Base-by-base conservation (phyloP, 2,888 invertebrate genomes). In the Chymomyza caudatula region DNA sequence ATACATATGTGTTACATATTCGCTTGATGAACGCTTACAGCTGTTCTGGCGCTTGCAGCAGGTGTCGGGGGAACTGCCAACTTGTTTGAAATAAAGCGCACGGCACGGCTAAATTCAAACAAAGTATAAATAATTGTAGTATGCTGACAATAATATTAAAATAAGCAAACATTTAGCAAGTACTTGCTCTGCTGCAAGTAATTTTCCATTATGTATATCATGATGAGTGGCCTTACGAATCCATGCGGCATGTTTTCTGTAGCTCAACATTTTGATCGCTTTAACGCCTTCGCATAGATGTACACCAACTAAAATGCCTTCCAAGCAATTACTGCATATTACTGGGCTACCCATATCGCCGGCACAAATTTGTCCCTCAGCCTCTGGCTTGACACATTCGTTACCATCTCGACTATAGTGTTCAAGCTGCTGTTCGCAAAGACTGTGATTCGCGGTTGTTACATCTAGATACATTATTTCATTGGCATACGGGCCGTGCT, bases 401-500 rank as follows among this genome's bases (percentile, higher is more conserved):
- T 58, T 68, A 1, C 42, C 49, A 0, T 66, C 58, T 0, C 15
- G 0, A 0, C 0, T 6, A 37, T 64, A 77, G 5, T 17, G 0
- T 0, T 22, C 4, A n/a, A 67, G 8, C 1, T 22, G 2, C 8
- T 23, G 0, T 0, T 17, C 4, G 37, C 84, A 84, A 3, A 13
- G 8, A 0, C 15, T 19, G 1, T 57, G 20, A 0, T 20, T 0
- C 0, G 60, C 57, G 0, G 81, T 0, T 0, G 2, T 1, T 0
- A 83, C 68, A 4, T 75, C 77, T 20, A 84, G 42, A 1, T 23
- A 78, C 19, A 83, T 49, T 1, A 80, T 23, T 25, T 76, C 69
- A 56, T 80, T 63, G 8, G 81, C 53, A 47, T 83, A 80, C 0
- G 80, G 80, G 3, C 80, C 80, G 29, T 80, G 80, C 79, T 79